Evolutionary conservation across 2,113 vertebrate genomes (phyloP), one percentile per base, ranked within the genome.

Genomic region (Ia io): DNA sequence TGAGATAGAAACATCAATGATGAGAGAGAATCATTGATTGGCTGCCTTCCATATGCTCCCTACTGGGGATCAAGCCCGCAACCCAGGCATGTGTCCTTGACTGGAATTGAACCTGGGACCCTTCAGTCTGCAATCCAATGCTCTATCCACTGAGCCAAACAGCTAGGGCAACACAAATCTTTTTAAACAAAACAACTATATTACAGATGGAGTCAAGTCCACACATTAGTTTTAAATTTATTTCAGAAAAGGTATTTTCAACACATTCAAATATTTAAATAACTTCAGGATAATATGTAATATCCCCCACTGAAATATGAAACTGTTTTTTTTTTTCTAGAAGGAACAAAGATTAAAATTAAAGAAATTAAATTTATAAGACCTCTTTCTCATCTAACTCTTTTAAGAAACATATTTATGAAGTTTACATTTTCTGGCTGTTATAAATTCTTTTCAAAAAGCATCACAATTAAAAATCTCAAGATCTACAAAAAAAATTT

Each of bases 231-330:
- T 87, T 93, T 63, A 84, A 90, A 49, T 35, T 84, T 89, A 77
- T 67, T 92, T 92, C 6, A 95, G 35, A 74, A 87, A 96, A 92
- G 25, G 2, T n/a, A 88, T 65, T 90, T 90, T 84, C 23, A 94
- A 74, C 74, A 30, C 30, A 71, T 20, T 80, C 79, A 88, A 84
- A 88, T 92, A 88, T 40, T 89, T 71, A 63, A 78, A 22, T 78
- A 40, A n/a, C 65, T 96, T 74, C 61, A 74, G 14, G n/a, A 8
- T 61, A 85, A 82, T 7, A 69, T 44, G 73, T 25, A 84, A 92
- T 91, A 73, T 2, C 35, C 2, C 11, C 4, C 37, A 77, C 35
- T 63, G 77, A 89, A 28, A 82, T 30, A 82, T 7, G 73, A 92
- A 78, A 84, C 37, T 63, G 25, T 88, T 42, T 67, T 85, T 93